Evolutionary conservation across 2,888 invertebrate species (phyloP).

Genomic region (Subacronicta megacephala): DNA sequence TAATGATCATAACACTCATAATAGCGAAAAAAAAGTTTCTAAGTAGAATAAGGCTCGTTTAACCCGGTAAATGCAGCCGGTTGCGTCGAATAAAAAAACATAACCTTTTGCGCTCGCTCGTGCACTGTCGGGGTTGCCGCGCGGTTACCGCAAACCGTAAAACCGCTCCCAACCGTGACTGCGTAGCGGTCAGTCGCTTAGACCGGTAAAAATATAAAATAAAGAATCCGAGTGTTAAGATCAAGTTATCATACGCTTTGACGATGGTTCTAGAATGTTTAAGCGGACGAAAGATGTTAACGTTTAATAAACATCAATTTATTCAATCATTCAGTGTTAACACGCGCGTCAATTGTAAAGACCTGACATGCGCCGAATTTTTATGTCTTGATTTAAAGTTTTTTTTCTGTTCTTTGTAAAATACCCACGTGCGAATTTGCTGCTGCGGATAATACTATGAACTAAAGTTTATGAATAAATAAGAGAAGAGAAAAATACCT

Average conservation of each 20-base stretch:
- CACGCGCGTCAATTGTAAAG: slow-evolving; percentile 28
- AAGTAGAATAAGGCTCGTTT: slow-evolving; percentile 17
- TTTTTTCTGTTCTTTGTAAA: slow-evolving; percentile 1
- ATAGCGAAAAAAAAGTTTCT: slow-evolving; percentile 12
- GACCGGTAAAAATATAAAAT: slow-evolving; percentile 51
- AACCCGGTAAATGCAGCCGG: slow-evolving; percentile 21
- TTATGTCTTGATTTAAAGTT: slow-evolving; percentile 24
- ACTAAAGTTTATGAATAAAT: too few species aligned
- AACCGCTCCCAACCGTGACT: slow-evolving; percentile 66
- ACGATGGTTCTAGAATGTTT: slow-evolving; percentile 13
- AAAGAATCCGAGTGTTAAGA: slow-evolving; percentile 16
- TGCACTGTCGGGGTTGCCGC: slow-evolving; percentile 21
- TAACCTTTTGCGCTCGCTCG: slow-evolving; percentile 41
- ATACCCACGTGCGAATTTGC: slow-evolving; percentile 1
- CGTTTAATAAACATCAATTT: slow-evolving; percentile 41
- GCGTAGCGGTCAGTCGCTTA: slow-evolving; percentile 62
- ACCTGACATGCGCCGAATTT: slow-evolving; percentile 18
- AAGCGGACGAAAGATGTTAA: slow-evolving; percentile 18
- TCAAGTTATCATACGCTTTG: slow-evolving; percentile 8
- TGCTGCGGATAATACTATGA: not conserved
- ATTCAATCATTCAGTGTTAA: slow-evolving; percentile 34
- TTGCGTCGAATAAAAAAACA: slow-evolving; percentile 28
- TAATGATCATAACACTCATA: slow-evolving; percentile 14
- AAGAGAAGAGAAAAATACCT: too few species aligned
- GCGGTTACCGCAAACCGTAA: slow-evolving; percentile 63